Evolutionary conservation across 2,113 vertebrate species (phyloP).

Genomic region (Harpagus bidentatus): DNA sequence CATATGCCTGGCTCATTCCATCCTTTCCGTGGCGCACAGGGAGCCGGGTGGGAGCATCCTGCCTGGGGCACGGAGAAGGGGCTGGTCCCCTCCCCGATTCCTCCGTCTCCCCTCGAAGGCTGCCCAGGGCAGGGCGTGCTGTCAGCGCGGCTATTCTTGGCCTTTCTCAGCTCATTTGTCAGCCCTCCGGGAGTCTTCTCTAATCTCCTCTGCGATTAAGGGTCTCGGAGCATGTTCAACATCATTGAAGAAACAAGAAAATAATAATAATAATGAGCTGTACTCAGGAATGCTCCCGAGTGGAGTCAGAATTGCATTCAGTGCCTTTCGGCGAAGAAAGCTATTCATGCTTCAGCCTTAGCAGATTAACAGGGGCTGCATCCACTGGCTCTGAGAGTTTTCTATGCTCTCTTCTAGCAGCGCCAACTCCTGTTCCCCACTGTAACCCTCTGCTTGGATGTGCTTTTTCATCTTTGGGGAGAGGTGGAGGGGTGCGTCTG

Average conservation of each 20-base stretch:
- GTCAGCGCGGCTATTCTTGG: background rate
- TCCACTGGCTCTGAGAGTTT: background rate
- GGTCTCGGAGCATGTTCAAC: background rate
- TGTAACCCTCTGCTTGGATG: background rate
- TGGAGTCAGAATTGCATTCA: background rate
- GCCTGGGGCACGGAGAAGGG: background rate
- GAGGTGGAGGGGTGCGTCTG: background rate
- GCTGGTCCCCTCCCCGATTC: background rate
- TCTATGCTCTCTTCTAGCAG: background rate
- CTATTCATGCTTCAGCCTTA: background rate
- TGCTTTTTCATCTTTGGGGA: background rate
- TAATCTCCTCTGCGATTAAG: background rate
- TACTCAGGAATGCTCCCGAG: background rate
- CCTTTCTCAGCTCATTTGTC: background rate
- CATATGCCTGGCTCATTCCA: background rate
- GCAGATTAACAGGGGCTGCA: background rate
- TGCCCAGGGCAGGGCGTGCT: background rate
- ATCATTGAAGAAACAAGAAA: background rate
- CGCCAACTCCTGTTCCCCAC: background rate
- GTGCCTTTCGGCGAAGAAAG: background rate
- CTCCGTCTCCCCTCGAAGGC: background rate
- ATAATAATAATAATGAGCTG: background rate
- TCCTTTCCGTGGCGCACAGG: fast-evolving
- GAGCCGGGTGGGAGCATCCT: background rate
- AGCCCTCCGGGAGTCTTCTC: background rate